Conservation (phyloP, 2,113 vertebrate genomes). For the Sorex fumeus region DNA sequence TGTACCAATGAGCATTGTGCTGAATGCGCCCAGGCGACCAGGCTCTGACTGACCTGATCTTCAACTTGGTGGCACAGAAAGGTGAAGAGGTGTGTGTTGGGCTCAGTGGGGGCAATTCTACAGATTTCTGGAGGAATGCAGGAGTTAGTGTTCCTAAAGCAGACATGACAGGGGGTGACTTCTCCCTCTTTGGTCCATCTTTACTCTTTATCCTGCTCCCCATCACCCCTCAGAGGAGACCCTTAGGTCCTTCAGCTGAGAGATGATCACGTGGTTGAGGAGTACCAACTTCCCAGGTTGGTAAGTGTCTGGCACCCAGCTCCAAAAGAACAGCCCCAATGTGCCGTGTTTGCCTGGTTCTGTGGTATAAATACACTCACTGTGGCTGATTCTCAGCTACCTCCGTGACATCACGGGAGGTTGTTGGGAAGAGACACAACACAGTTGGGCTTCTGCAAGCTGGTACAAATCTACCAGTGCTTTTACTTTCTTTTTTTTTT, state of each 20-base stretch:
- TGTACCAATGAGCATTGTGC: too few relatives aligned
- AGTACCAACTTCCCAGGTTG: too few relatives aligned
- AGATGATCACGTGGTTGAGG: too few relatives aligned
- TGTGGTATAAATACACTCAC: not conserved
- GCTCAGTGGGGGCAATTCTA: too few relatives aligned
- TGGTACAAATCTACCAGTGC: not conserved
- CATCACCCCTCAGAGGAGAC: too few relatives aligned
- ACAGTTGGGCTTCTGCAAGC: not conserved
- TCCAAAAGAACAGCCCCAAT: conserved; percentile 32
- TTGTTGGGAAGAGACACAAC: not conserved
- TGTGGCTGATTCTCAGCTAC: not conserved
- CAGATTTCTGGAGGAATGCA: not conserved
- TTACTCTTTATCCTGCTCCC: not conserved
- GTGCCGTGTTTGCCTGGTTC: not conserved
- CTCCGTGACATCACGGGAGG: not conserved
- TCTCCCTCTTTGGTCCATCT: not conserved
- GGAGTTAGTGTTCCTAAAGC: not conserved
- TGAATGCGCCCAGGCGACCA: too few relatives aligned
- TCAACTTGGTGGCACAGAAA: too few relatives aligned
- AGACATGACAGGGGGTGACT: not conserved
- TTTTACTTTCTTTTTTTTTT: too few relatives aligned
- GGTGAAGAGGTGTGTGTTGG: too few relatives aligned
- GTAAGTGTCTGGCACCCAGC: not conserved
- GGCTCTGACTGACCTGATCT: too few relatives aligned
- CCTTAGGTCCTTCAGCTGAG: too few relatives aligned